A percentile compares a stretch with the other conserved stretches of the same genome.
Conservation (phyloP, 2,113 vertebrate species). For the Stigmatopora argus region DNA sequence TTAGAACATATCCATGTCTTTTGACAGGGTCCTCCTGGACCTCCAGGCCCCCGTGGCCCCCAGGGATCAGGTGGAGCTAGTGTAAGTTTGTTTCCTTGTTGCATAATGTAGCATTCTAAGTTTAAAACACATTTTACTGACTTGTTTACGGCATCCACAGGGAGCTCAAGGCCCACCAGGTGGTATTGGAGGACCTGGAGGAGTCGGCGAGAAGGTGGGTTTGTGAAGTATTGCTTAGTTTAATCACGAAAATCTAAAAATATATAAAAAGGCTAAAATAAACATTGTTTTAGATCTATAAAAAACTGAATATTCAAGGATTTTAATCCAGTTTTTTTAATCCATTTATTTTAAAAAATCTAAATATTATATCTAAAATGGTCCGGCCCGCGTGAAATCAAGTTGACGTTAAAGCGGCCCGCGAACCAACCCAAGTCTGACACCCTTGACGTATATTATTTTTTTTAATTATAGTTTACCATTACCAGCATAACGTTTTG, state of each 20-base stretch:
- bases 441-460: too few species aligned
- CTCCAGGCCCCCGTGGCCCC: conserved; percentile 93
- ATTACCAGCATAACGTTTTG: not conserved
- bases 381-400: too few species aligned
- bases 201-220: conserved; percentile 89
- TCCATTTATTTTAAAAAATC: too few species aligned
- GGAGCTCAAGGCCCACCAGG: conserved; percentile 91
- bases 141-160: conserved; percentile 55
- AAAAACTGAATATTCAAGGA: too few species aligned
- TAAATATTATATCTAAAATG: too few species aligned
- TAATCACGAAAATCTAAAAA: too few species aligned
- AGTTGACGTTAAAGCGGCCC: too few species aligned
- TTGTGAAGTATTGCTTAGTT: not conserved
- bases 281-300: too few species aligned
- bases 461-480: too few species aligned
- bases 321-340: too few species aligned
- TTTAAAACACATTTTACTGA: not conserved
- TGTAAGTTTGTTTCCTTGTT: conserved; percentile 67
- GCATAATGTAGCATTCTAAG: not conserved
- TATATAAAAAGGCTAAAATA: too few species aligned
- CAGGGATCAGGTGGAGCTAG: conserved; percentile 88
- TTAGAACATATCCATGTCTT: not conserved
- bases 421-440: too few species aligned
- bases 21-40: conserved; percentile 89
- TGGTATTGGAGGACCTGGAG: conserved; percentile 84